phyloP scores from a whole-genome alignment of 2,888 invertebrate species.

The Congeria kusceri region DNA sequence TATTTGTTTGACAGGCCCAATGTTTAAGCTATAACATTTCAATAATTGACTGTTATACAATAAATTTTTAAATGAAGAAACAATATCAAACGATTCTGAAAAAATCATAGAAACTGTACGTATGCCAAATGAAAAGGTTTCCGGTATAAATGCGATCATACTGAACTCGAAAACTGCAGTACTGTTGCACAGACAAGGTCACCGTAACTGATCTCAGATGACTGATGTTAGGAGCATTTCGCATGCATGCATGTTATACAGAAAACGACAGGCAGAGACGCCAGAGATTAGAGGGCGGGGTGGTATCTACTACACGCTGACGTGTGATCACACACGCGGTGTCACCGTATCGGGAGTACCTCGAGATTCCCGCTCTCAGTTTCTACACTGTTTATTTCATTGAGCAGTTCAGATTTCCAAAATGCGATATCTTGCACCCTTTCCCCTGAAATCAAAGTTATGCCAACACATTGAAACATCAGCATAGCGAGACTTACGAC shows the following conservation, averaged over 20 bases:
- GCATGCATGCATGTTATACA: slow-evolving; percentile 30
- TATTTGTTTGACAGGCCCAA: background rate
- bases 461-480: slow-evolving; percentile 1
- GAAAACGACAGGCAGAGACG: slow-evolving; percentile 39
- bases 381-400: slow-evolving; percentile 93
- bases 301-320: slow-evolving; percentile 2
- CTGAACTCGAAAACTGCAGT: background rate
- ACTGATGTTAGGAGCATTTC: slow-evolving; percentile 26
- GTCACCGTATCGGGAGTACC: slow-evolving; percentile 84
- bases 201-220: slow-evolving; percentile 27
- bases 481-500: background rate
- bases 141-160: background rate
- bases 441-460: slow-evolving; percentile 86
- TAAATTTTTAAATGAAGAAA: background rate
- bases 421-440: slow-evolving; percentile 95
- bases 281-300: slow-evolving; percentile 32
- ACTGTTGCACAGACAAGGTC: background rate
- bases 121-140: background rate
- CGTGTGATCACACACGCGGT: slow-evolving; percentile 36
- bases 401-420: slow-evolving; percentile 94
- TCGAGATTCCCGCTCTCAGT: slow-evolving; percentile 93
- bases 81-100: background rate
- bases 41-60: background rate
- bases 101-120: too few relatives aligned
- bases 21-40: background rate